These are phyloP conservation scores for Polia nebulosa DNA, from an alignment of 2,888 invertebrate species.

Conservation along the genomic window DNA sequence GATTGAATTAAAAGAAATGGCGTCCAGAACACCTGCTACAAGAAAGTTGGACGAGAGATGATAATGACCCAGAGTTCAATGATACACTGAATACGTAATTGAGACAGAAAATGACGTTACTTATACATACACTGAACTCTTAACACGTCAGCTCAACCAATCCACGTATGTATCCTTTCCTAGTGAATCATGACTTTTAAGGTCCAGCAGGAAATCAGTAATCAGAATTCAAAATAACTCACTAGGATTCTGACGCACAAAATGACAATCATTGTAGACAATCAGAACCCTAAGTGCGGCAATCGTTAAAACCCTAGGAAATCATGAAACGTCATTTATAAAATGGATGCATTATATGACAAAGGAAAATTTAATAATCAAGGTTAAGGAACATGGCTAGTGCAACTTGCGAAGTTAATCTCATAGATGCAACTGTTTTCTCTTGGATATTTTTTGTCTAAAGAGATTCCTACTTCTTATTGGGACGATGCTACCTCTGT, in stretches of 20 bases:
- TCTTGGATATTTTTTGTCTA: not conserved
- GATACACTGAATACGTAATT: not conserved
- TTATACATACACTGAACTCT: not conserved
- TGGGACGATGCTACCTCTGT: not conserved
- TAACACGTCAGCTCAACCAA: not conserved
- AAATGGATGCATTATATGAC: not conserved
- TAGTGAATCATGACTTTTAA: not conserved
- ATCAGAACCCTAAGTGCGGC: not conserved
- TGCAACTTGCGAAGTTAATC: not conserved
- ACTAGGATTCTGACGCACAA: not conserved
- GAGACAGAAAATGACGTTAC: not conserved
- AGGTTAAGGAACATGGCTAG: not conserved
- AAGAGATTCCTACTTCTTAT: not conserved
- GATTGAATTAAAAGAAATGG: not conserved
- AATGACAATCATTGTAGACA: not conserved
- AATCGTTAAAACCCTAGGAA: not conserved
- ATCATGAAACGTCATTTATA: slow-evolving; percentile 8
- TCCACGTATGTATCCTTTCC: not conserved
- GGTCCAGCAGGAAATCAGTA: not conserved
- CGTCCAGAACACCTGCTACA: not conserved
- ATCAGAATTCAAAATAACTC: not conserved
- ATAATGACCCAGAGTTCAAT: not conserved
- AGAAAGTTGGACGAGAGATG: not conserved
- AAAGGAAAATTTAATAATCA: slow-evolving; percentile 18
- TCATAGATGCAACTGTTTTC: not conserved